A percentile compares a stretch with the other conserved stretches of the same genome.
These are phyloP conservation scores for Cataglyphis cursor DNA, from an alignment of 2,888 invertebrate genomes.

Conservation along the genomic window DNA sequence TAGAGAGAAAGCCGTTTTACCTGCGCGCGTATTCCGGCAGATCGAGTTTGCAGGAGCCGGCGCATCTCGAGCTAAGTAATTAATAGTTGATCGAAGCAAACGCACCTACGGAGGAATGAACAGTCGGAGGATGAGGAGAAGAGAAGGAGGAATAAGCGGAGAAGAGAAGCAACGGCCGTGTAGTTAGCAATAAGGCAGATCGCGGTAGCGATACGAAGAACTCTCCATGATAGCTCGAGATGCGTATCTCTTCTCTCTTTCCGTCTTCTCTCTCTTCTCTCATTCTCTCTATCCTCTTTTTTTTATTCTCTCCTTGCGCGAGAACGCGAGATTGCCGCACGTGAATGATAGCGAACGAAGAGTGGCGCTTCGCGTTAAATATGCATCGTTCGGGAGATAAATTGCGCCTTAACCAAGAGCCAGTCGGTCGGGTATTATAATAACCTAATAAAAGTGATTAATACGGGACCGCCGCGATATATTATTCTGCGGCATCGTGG, in stretches of 20 bases:
- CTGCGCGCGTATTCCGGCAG: constrained; percentile 73
- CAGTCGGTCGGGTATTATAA: constrained; percentile 82
- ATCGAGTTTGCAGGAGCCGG: constrained; percentile 68
- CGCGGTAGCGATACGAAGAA: constrained; percentile 70
- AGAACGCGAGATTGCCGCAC: constrained; percentile 73
- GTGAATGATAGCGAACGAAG: constrained; percentile 78
- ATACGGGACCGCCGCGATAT: constrained; percentile 79
- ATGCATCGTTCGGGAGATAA: constrained; percentile 80
- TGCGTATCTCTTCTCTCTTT: constrained; percentile 43
- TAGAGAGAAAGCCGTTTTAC: constrained; percentile 31
- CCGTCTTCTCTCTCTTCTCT: not conserved
- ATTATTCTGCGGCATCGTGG: constrained; percentile 72
- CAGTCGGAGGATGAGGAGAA: constrained; percentile 11
- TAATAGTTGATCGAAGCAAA: constrained; percentile 79
- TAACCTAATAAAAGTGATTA: constrained; percentile 84
- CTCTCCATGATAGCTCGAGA: constrained; percentile 60
- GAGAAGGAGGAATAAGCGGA: constrained; percentile 14
- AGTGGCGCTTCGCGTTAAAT: constrained; percentile 81
- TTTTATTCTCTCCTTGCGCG: constrained; percentile 45
- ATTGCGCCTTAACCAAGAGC: constrained; percentile 82
- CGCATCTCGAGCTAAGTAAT: constrained; percentile 75
- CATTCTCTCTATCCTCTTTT: constrained; percentile 2
- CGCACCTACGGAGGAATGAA: constrained; percentile 67
- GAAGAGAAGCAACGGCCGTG: constrained; percentile 55
- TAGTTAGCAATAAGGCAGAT: constrained; percentile 78